A percentile compares a stretch with the other conserved stretches of the same genome.
Evolutionary conservation across 2,888 invertebrate genomes (phyloP).

Genomic region (Flexamia atlantica): DNA sequence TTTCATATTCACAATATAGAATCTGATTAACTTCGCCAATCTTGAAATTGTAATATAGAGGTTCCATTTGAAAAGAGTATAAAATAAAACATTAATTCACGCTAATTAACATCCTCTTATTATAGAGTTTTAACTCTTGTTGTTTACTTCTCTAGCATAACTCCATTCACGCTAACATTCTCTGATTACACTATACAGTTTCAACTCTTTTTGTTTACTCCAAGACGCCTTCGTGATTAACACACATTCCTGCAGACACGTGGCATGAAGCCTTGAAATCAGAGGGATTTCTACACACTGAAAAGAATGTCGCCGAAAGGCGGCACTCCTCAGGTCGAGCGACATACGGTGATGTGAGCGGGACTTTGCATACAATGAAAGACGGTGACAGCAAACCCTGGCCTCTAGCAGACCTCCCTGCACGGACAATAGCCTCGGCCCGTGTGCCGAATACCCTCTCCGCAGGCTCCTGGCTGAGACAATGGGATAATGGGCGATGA

Average conservation of each 20-base stretch:
- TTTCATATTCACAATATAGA: too few relatives aligned
- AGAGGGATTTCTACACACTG: neutral
- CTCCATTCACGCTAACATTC: too few relatives aligned
- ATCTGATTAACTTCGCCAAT: too few relatives aligned
- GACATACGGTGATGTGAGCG: conserved; percentile 22
- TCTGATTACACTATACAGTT: too few relatives aligned
- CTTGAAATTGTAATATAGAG: too few relatives aligned
- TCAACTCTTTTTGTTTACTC: too few relatives aligned
- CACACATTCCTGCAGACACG: neutral
- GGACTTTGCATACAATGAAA: conserved; percentile 33
- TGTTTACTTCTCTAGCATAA: too few relatives aligned
- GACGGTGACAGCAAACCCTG: neutral
- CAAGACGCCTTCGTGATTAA: too few relatives aligned
- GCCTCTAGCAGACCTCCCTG: neutral
- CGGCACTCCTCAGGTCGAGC: conserved; percentile 8
- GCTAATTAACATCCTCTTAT: too few relatives aligned
- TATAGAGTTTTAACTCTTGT: too few relatives aligned
- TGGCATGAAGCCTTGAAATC: neutral
- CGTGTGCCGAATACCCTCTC: neutral
- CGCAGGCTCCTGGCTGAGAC: neutral
- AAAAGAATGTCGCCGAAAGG: neutral
- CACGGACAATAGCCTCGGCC: neutral
- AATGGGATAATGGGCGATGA: neutral
- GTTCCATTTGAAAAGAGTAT: too few relatives aligned
- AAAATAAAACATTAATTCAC: too few relatives aligned